Base-by-base conservation (phyloP, 2,888 invertebrate genomes). In the Pheosia tremula region DNA sequence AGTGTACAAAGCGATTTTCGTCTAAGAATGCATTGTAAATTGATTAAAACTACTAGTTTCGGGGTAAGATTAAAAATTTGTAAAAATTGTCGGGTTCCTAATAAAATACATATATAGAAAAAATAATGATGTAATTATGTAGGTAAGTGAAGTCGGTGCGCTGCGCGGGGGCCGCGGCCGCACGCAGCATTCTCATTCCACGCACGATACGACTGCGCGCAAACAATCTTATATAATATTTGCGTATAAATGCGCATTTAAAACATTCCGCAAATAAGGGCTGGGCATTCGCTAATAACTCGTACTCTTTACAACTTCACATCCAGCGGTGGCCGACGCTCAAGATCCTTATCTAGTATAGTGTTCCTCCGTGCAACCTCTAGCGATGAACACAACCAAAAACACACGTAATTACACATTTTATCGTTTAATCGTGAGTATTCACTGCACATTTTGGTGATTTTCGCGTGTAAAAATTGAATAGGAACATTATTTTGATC, bases 221-320 rank as follows among this genome's bases (percentile, higher is more conserved):
- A 85, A 85, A 85, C 84, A 86, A 79, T 80, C 81, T 85, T 80
- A 83, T 80, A 83, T 83, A 85, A 85, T 83, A 83, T 79, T 77
- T 77, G 79, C 80, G 81, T 85, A 85, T 81, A 86, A 84, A 84
- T 82, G 84, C 77, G 77, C 82, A 82, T 82, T 80, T 72, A 72
- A 81, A 79, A 85, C 86, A 88, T 90, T 86, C 86, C 85, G 85
- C 81, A 84, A 84, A 85, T 82, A 82, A 84, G 83, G 83, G 82
- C 81, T 80, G 82, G 74, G 78, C 77, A 75, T 82, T 78, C 71
- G 77, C 63, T 75, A 80, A 79, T 84, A 84, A 78, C 71, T 75
- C 68, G 74, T 65, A 67, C 75, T 80, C 71, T 80, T 84, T 83
- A 80, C 73, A 74, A 73, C 76, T 68, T 72, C 60, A 64, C 71